Evolutionary conservation across 2,797 vertebrate genomes (phyloP).

Genomic region (Pangasius mekongensis): DNA sequence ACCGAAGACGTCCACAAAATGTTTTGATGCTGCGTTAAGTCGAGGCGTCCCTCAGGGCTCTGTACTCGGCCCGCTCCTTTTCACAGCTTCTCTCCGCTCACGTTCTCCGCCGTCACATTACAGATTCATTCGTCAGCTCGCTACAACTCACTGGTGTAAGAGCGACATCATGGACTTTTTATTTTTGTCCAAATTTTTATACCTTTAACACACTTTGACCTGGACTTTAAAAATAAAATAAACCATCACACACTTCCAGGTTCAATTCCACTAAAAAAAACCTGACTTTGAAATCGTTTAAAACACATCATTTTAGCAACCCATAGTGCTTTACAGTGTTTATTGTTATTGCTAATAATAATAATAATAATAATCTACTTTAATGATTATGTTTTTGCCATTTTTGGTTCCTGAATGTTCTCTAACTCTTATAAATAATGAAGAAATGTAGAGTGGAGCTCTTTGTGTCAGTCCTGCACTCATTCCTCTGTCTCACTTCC

Average conservation of each 20-base stretch:
- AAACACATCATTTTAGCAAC: background rate
- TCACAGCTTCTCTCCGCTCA: background rate
- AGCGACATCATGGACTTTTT: background rate
- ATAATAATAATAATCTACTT: background rate
- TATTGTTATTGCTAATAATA: background rate
- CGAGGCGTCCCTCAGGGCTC: background rate
- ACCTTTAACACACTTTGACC: background rate
- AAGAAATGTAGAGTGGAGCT: background rate
- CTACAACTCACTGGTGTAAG: background rate
- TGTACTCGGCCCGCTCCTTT: background rate
- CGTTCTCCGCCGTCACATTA: background rate
- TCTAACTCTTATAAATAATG: background rate
- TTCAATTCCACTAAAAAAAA: background rate
- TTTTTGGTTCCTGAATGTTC: background rate
- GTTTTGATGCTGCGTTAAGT: no score
- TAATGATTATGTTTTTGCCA: background rate
- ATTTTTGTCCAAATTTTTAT: background rate
- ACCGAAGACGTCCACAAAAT: background rate
- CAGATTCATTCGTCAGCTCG: background rate
- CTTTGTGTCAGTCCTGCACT: background rate
- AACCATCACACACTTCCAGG: background rate
- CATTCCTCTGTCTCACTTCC: background rate
- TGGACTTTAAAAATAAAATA: background rate
- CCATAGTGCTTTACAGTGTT: background rate
- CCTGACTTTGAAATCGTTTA: background rate